These are phyloP conservation scores for Agrotis clavis DNA, from an alignment of 2,888 invertebrate species.

Conservation along the genomic window DNA sequence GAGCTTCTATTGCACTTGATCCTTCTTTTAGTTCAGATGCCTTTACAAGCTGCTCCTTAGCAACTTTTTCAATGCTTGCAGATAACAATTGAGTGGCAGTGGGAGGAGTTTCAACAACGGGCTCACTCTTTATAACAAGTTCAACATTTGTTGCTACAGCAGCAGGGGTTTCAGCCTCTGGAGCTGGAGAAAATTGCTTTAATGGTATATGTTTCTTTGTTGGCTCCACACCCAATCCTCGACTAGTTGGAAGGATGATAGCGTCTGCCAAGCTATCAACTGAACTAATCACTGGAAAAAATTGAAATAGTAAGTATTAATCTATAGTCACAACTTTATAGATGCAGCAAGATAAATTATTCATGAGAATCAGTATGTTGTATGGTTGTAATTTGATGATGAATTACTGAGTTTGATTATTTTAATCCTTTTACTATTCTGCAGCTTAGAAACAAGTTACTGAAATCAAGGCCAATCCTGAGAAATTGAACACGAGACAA, in stretches of 20 bases:
- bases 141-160: constrained; percentile 71
- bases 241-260: constrained; percentile 86
- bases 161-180: constrained; percentile 70
- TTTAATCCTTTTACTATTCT: constrained; percentile 11
- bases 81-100: constrained; percentile 85
- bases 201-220: constrained; percentile 66
- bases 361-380: constrained; percentile 14
- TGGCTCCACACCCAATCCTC: constrained; percentile 74
- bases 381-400: constrained; percentile 17
- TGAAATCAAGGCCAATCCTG: constrained; percentile 57
- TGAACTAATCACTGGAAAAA: constrained; percentile 85
- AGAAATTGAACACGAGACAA: constrained; percentile 49
- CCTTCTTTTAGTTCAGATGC: constrained; percentile 75
- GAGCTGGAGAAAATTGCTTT: constrained; percentile 69
- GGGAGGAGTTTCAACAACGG: constrained; percentile 72
- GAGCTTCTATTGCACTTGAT: constrained; percentile 85
- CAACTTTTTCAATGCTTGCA: constrained; percentile 86
- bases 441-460: constrained; percentile 41
- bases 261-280: constrained; percentile 84
- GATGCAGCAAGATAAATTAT: constrained; percentile 13
- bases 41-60: constrained; percentile 76
- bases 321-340: not conserved
- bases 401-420: constrained; percentile 10
- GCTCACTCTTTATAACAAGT: constrained; percentile 73
- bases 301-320: constrained; percentile 42